Conservation (phyloP, 2,113 vertebrate species). For the Phyllopteryx taeniolatus region DNA sequence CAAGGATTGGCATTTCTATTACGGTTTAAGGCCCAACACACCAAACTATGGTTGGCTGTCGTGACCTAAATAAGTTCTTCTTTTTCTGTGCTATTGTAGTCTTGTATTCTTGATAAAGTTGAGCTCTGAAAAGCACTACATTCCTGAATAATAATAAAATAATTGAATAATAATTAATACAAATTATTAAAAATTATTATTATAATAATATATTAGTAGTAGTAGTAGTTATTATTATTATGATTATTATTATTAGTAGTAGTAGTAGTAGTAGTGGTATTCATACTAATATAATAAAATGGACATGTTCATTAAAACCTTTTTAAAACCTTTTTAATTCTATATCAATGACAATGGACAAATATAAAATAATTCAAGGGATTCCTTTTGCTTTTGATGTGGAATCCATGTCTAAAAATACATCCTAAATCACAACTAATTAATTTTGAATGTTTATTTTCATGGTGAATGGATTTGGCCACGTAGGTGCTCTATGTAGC, state of each 20-base stretch:
- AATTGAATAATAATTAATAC: too few species aligned
- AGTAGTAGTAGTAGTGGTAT: background rate
- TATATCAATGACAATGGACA: background rate
- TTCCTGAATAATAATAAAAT: background rate
- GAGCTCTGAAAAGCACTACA: background rate
- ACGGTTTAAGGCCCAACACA: background rate
- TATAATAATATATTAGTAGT: background rate
- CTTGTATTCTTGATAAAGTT: background rate
- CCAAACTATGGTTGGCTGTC: background rate
- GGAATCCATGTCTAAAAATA: constrained; percentile 34
- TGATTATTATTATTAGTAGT: background rate
- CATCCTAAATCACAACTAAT: constrained; percentile 37
- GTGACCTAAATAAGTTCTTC: background rate
- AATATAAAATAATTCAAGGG: background rate
- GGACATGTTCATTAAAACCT: background rate
- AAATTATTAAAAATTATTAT: background rate
- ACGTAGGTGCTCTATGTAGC: constrained; percentile 11
- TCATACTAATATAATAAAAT: background rate
- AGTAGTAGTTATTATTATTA: background rate
- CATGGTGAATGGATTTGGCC: constrained; percentile 23
- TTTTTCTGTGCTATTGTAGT: background rate
- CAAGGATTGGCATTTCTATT: background rate
- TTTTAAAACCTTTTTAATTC: background rate
- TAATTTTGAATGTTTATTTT: constrained; percentile 50
- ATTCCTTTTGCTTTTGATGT: background rate